Conservation (phyloP, 2,888 invertebrate genomes). For the Pteria penguin region DNA sequence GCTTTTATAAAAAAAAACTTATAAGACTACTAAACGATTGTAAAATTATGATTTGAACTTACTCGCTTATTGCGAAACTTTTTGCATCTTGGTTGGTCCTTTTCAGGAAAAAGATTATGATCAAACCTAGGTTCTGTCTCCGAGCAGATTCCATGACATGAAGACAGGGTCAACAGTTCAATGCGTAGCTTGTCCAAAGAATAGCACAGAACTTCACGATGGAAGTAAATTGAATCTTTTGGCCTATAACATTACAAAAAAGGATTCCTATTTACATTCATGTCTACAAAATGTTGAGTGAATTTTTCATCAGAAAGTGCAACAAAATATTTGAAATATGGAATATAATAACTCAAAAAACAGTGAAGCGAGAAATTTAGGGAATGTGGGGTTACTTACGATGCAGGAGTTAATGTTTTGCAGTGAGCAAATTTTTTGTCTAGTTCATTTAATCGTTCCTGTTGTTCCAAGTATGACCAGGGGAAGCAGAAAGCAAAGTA, state of each 20-base stretch:
- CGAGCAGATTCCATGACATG: constrained; percentile 87
- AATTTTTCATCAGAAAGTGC: too few species aligned
- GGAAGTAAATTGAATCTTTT: constrained; percentile 86
- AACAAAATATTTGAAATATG: too few species aligned
- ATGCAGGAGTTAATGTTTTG: constrained; percentile 58
- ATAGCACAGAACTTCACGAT: constrained; percentile 88
- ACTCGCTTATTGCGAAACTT: constrained; percentile 84
- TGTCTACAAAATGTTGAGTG: too few species aligned
- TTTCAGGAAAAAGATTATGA: constrained; percentile 84
- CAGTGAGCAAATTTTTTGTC: constrained; percentile 81
- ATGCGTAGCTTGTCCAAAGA: constrained; percentile 89
- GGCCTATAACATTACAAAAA: constrained; percentile 46
- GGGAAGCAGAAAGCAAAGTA: constrained; percentile 96
- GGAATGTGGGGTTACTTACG: too few species aligned
- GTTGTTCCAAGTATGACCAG: constrained; percentile 90
- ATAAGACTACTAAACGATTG: too few species aligned
- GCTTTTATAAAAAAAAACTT: too few species aligned
- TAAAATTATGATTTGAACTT: too few species aligned
- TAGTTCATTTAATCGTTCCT: constrained; percentile 86
- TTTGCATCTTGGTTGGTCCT: constrained; percentile 85
- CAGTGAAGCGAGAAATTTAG: too few species aligned
- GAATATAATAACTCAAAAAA: too few species aligned
- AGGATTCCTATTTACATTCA: too few species aligned
- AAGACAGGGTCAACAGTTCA: constrained; percentile 91
- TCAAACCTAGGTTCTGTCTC: constrained; percentile 86